Base-by-base conservation (phyloP, 2,888 invertebrate species). In the Thereva unica region DNA sequence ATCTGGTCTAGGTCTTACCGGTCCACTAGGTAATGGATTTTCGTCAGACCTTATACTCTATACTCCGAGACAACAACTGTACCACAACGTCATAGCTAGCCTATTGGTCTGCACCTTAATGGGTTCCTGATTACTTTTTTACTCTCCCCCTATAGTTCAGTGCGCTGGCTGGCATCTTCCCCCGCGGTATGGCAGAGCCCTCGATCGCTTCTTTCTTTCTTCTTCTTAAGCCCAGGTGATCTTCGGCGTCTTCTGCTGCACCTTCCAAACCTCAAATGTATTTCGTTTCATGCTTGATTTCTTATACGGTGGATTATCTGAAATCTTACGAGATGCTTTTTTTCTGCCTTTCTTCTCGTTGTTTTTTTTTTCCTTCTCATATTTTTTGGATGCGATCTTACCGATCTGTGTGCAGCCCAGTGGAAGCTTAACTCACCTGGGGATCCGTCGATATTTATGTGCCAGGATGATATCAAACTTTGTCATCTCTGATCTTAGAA, bases 221-320 rank as follows among this genome's bases (percentile, higher is more conserved):
- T 63, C 10, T 35, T 52, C 35, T n/a, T 23, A 34, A 34, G 4
- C 34, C 42, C 23, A 6, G 52, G 4, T 7, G 9, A 5, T 52
- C 50, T 49, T 35, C 41, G 34, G 49, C 50, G 49, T 64, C 52
- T n/a, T 8, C 52, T 63, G 8, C 10, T 52, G 6, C 52, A 53
- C 35, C 53, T 52, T 40, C 64, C 44, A 55, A 38, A 49, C 44
- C 66, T 56, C 34, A 47, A 57, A 66, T 61, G 61, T 69, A 67
- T 64, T 69, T 61, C 65, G 67, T 69, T 69, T 69, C 67, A 69
- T 65, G 69, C 67, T 67, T 69, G 59, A 67, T 69, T 69, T 67
- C 65, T 35, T 63, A 61, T 67, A 69, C 67, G 50, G 56, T 64
- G 59, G 59, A 67, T 69, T 67, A 69, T 69, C 66, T 59, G 35